Conservation (phyloP, 2,113 vertebrate species). For the Hemiprocne comata region DNA sequence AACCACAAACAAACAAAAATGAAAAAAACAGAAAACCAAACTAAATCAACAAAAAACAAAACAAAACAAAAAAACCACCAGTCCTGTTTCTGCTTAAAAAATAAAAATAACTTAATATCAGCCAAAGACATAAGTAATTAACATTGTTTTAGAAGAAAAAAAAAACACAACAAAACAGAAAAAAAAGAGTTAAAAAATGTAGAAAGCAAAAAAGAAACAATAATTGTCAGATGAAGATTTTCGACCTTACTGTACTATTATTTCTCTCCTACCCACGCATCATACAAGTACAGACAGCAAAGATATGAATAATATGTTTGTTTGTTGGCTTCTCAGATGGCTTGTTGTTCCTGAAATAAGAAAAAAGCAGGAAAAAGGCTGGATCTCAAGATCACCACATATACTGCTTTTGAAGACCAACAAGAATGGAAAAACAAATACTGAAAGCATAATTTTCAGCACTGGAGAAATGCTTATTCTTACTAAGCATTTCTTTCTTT, state of each 20-base stretch:
- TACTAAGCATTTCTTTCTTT: background rate
- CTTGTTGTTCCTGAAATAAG: background rate
- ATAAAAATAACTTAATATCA: background rate
- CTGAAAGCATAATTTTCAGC: background rate
- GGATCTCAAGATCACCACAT: background rate
- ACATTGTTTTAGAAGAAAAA: accelerated
- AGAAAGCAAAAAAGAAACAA: background rate
- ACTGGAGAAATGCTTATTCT: background rate
- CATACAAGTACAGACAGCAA: background rate
- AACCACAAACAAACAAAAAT: too few species aligned
- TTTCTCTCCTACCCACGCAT: background rate
- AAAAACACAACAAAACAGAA: background rate
- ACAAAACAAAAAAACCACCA: background rate
- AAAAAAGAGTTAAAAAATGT: background rate
- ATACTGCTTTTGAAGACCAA: background rate
- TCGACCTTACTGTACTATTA: background rate
- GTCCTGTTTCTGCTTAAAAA: background rate
- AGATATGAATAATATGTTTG: background rate
- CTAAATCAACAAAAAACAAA: too few species aligned
- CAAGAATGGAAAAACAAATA: background rate
- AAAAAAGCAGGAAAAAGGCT: background rate
- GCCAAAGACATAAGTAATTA: background rate
- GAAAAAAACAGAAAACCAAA: too few species aligned
- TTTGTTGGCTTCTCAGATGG: background rate
- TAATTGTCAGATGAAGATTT: background rate